phyloP scores from a whole-genome alignment of 2,888 invertebrate genomes.

The Heliconius cydno region DNA sequence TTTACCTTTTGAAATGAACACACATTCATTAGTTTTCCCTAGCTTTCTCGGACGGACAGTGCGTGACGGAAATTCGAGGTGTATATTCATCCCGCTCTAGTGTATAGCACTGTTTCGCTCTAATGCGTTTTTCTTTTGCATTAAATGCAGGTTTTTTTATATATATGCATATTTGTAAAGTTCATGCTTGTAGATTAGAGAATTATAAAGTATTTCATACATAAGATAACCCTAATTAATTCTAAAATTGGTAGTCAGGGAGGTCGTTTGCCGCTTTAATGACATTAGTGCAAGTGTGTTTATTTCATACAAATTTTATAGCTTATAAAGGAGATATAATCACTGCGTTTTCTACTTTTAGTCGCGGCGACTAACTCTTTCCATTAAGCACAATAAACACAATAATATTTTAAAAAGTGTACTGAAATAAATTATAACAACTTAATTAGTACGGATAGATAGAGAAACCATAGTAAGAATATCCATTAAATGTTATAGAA shows the following conservation, averaged over 20 bases:
- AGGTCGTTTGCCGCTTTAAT: background rate
- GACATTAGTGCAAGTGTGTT: background rate
- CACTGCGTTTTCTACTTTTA: background rate
- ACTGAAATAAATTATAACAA: no score
- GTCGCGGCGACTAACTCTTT: background rate
- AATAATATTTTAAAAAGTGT: no score
- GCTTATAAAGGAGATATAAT: background rate
- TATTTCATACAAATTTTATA: background rate
- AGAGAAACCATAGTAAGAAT: no score
- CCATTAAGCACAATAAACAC: no score
- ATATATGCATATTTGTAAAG: background rate
- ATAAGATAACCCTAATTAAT: background rate
- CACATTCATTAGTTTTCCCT: constrained; percentile 47
- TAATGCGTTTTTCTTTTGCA: background rate
- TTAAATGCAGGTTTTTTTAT: background rate
- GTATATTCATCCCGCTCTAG: constrained; percentile 25
- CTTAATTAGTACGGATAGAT: no score
- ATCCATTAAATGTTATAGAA: no score
- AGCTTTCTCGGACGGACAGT: constrained; percentile 51
- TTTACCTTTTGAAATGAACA: constrained; percentile 31
- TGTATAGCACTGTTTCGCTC: constrained; percentile 1
- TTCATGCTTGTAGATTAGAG: background rate
- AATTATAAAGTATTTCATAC: background rate
- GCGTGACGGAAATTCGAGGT: constrained; percentile 48
- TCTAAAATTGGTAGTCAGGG: background rate